phyloP scores from a whole-genome alignment of 2,888 invertebrate species.

The Lamproptera curius region DNA sequence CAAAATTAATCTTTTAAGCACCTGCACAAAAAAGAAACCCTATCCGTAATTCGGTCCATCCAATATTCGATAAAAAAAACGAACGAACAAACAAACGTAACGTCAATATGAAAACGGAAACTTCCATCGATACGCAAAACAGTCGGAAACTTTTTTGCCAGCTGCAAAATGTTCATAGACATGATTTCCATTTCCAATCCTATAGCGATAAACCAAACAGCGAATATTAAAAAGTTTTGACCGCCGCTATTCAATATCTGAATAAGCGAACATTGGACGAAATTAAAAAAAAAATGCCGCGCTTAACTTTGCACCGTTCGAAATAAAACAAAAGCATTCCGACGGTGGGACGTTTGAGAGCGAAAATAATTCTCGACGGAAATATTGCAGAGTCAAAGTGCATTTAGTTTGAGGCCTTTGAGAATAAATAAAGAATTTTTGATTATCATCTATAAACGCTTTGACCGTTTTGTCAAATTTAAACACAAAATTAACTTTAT shows the following conservation, averaged over 20 bases:
- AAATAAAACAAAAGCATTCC: neutral
- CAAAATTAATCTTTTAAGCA: too few species aligned
- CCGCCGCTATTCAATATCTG: slow-evolving; percentile 11
- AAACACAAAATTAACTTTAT: too few species aligned
- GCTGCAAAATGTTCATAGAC: slow-evolving; percentile 15
- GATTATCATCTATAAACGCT: too few species aligned
- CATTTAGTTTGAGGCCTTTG: neutral
- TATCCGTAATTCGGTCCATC: slow-evolving; percentile 1
- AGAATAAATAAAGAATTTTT: neutral
- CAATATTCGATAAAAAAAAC: slow-evolving; percentile 12
- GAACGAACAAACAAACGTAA: too few species aligned
- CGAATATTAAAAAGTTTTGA: slow-evolving; percentile 14
- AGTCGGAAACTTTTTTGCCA: slow-evolving; percentile 13
- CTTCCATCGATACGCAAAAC: slow-evolving; percentile 13
- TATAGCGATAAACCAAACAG: slow-evolving; percentile 10
- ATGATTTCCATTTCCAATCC: slow-evolving; percentile 16
- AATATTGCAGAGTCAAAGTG: neutral
- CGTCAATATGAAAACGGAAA: slow-evolving; percentile 15
- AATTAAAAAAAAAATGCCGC: slow-evolving; percentile 6
- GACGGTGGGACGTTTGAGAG: slow-evolving; percentile 1
- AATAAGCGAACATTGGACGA: slow-evolving; percentile 7
- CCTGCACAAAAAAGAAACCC: neutral
- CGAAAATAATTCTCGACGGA: neutral
- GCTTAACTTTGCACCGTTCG: slow-evolving; percentile 2
- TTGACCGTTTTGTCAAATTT: too few species aligned